phyloP scores from a whole-genome alignment of 2,888 invertebrate species.

The Megastigmus dorsalis region DNA sequence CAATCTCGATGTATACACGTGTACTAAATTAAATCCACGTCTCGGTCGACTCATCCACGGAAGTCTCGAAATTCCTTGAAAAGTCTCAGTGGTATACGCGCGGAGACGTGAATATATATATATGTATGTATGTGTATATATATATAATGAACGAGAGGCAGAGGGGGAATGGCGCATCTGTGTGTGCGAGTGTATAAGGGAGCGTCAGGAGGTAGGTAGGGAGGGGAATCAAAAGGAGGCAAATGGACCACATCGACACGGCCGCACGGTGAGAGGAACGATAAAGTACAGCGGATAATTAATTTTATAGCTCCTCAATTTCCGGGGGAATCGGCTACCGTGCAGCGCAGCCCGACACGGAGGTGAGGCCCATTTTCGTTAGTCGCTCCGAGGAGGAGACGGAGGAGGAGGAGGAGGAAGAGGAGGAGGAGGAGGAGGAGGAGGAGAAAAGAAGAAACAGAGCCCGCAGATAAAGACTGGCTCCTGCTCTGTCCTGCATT shows the following conservation, averaged over 20 bases:
- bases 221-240: constrained; percentile 51
- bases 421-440: constrained; percentile 13
- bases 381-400: constrained; percentile 60
- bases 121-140: too few species aligned
- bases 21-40: constrained; percentile 28
- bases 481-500: constrained; percentile 4
- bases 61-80: constrained; percentile 49
- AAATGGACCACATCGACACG: constrained; percentile 54
- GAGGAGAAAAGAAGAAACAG: background rate
- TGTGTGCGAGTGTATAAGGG: too few species aligned
- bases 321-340: constrained; percentile 73
- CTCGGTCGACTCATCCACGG: constrained; percentile 25
- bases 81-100: constrained; percentile 13
- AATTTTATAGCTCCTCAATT: constrained; percentile 75
- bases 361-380: constrained; percentile 65
- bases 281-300: constrained; percentile 73
- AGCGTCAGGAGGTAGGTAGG: constrained; percentile 28
- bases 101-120: background rate
- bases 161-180: constrained; percentile 12
- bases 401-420: constrained; percentile 37
- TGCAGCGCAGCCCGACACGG: constrained; percentile 60
- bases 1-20: background rate
- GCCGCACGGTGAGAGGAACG: constrained; percentile 58
- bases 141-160: too few species aligned
- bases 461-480: constrained; percentile 18